A percentile compares a stretch with the other conserved stretches of the same genome.
phyloP scores from a whole-genome alignment of 2,113 vertebrate genomes.

The Pipa parva region DNA sequence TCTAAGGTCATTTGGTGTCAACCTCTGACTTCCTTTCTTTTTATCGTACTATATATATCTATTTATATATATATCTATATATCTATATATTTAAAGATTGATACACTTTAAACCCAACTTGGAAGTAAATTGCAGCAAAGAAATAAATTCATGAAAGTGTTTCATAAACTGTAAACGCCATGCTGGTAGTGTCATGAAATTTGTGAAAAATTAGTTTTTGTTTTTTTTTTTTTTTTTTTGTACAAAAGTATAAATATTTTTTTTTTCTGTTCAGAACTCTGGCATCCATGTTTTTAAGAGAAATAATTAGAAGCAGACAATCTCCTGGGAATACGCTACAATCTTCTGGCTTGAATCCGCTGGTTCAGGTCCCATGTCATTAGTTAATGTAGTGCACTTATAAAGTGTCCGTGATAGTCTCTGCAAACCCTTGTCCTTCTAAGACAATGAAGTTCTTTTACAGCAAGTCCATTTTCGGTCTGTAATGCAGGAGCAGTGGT shows the following conservation, averaged over 20 bases:
- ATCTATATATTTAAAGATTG: conserved; percentile 14
- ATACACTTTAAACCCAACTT: conserved; percentile 30
- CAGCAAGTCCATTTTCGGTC: conserved; percentile 99
- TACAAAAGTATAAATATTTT: conserved; percentile 95
- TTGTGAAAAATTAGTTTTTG: conserved; percentile 51
- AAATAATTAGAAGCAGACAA: conserved; percentile 43
- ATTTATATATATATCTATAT: conserved; percentile 25
- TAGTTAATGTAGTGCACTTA: conserved; percentile 69
- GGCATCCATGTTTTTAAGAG: conserved; percentile 50
- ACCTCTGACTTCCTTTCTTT: conserved; percentile 5
- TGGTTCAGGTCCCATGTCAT: conserved; percentile 59
- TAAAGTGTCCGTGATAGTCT: conserved; percentile 76
- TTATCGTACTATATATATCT: conserved; percentile 1
- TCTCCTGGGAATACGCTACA: conserved; percentile 48
- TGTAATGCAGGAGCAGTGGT: conserved; percentile 97
- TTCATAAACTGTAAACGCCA: conserved; percentile 76
- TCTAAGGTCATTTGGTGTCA: conserved; percentile 49
- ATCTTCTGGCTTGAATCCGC: conserved; percentile 60
- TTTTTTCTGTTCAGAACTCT: conserved; percentile 66
- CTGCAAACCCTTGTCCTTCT: conserved; percentile 76
- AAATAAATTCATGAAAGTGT: conserved; percentile 57
- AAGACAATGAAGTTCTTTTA: conserved; percentile 73
- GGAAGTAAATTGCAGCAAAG: conserved; percentile 50
- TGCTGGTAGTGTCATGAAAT: conserved; percentile 87
- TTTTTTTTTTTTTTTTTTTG: conserved; percentile 66